Evolutionary conservation across 2,797 vertebrate species (phyloP).

Genomic region (Sebastiscus tertius): DNA sequence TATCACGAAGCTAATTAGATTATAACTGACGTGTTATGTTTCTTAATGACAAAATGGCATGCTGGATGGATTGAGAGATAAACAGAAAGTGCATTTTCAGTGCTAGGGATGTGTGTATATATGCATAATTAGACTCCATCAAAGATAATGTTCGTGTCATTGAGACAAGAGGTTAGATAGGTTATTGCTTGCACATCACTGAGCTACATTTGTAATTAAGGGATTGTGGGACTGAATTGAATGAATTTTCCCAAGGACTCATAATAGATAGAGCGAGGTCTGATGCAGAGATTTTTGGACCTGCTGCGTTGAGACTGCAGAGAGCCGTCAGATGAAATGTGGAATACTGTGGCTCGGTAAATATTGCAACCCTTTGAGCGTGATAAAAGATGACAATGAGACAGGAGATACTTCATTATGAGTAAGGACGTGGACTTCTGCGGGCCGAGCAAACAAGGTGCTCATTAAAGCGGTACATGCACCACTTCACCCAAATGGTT

Average conservation of each 20-base stretch:
- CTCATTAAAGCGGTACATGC: conserved; percentile 42
- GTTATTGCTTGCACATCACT: conserved; percentile 25
- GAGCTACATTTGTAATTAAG: conserved; percentile 32
- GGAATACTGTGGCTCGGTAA: conserved; percentile 1
- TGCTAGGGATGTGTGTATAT: background rate
- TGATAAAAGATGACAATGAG: conserved; percentile 35
- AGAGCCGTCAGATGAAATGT: conserved; percentile 8
- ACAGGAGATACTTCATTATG: conserved; percentile 24
- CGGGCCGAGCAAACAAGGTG: conserved; percentile 27
- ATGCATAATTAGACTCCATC: conserved; percentile 17
- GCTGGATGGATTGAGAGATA: conserved; percentile 19
- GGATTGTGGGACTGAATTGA: conserved; percentile 7
- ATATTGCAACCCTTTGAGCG: conserved; percentile 8
- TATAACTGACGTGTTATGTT: conserved; percentile 18
- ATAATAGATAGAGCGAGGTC: background rate
- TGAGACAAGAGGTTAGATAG: conserved; percentile 2
- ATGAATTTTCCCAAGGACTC: conserved; percentile 3
- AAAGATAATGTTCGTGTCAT: conserved; percentile 15
- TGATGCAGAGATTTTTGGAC: conserved; percentile 12
- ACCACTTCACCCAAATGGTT: conserved; percentile 16
- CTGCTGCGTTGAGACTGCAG: background rate
- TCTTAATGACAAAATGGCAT: conserved; percentile 14
- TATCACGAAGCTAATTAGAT: conserved; percentile 50
- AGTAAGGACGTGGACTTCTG: conserved; percentile 16
- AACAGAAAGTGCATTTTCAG: background rate